phyloP scores from a whole-genome alignment of 2,113 vertebrate genomes.

The Psophia crepitans region DNA sequence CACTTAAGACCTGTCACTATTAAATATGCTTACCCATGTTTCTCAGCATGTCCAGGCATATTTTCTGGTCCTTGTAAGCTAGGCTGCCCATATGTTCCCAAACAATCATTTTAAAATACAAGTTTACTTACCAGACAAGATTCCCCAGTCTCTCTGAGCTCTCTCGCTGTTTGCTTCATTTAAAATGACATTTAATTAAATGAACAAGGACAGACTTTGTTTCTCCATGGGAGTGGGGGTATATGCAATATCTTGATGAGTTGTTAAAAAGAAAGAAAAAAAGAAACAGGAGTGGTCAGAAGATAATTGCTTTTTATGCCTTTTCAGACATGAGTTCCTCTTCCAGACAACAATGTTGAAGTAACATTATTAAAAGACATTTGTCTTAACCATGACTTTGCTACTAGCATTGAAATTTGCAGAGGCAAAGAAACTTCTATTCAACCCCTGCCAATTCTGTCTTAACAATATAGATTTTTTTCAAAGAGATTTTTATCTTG shows the following conservation, averaged over 20 bases:
- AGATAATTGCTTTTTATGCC: constrained; percentile 36
- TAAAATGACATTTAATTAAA: constrained; percentile 72
- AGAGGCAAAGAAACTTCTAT: background rate
- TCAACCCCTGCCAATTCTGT: background rate
- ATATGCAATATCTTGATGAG: background rate
- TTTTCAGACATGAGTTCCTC: constrained; percentile 3
- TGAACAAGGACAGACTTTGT: constrained; percentile 57
- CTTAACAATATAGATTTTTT: background rate
- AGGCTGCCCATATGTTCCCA: constrained; percentile 31
- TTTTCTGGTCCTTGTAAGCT: constrained; percentile 13
- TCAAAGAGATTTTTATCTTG: background rate
- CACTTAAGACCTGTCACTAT: background rate
- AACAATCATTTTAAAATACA: constrained; percentile 24
- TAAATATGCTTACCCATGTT: constrained; percentile 39
- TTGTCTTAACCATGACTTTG: background rate
- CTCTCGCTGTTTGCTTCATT: constrained; percentile 54
- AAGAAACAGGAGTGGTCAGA: background rate
- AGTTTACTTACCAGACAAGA: constrained; percentile 24
- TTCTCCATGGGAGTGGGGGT: background rate
- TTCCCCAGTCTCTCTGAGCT: background rate
- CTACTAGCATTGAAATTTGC: background rate
- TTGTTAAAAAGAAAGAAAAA: constrained; percentile 5
- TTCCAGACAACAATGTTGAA: background rate
- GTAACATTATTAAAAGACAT: background rate
- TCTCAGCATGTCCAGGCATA: constrained; percentile 35